Percentiles rank a stretch among this genome's conserved stretches.
Conservation (phyloP, 2,888 invertebrate species). For the Morpho helenor region DNA sequence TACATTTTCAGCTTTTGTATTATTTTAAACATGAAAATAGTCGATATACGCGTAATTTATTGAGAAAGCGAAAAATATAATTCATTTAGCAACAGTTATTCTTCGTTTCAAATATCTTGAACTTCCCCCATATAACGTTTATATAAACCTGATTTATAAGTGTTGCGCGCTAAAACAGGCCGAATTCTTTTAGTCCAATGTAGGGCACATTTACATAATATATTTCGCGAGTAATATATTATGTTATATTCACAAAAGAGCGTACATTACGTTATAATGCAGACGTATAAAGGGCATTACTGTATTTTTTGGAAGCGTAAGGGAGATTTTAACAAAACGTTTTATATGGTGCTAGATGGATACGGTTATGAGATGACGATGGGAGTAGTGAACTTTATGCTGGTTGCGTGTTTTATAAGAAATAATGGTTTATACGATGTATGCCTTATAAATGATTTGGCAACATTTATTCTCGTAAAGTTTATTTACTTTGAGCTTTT, state of each 20-base stretch:
- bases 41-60: too few relatives aligned
- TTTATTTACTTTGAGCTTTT: too few relatives aligned
- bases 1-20: too few relatives aligned
- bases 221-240: slow-evolving; percentile 50
- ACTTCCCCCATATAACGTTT: slow-evolving; percentile 21
- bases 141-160: slow-evolving; percentile 29
- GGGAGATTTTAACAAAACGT: slow-evolving; percentile 8
- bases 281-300: slow-evolving; percentile 50
- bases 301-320: slow-evolving; percentile 12
- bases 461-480: too few relatives aligned
- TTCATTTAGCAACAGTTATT: slow-evolving; percentile 17
- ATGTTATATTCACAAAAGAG: slow-evolving; percentile 35
- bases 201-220: slow-evolving; percentile 35
- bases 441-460: background rate
- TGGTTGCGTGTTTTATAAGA: background rate
- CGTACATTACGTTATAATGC: slow-evolving; percentile 15
- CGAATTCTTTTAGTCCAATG: slow-evolving; percentile 34
- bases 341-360: slow-evolving; percentile 7
- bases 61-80: slow-evolving; percentile 4
- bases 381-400: background rate
- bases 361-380: background rate
- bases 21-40: too few relatives aligned
- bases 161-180: slow-evolving; percentile 29
- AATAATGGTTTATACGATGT: background rate
- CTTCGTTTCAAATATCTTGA: slow-evolving; percentile 19